Base-by-base conservation (phyloP, 37 sponge, comb jelly and placozoan genomes). In the Haliclona indistincta region DNA sequence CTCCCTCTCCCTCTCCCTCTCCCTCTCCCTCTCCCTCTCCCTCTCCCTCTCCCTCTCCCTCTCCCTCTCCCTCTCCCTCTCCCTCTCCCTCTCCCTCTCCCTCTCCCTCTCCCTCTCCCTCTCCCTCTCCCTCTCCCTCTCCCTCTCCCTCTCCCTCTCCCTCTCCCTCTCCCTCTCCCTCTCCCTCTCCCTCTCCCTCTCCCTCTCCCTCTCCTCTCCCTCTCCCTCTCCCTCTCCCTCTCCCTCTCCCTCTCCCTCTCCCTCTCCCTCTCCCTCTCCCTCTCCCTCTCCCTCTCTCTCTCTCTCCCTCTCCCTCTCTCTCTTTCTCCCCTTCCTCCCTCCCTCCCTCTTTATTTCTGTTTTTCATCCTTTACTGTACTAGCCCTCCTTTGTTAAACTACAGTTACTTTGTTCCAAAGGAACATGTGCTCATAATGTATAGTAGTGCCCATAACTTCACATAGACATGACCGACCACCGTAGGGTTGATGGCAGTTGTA, bases 371-470 rank as follows among this genome's bases (percentile, higher is more conserved):
- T 10, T n/a, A 10, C n/a, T 13, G 28, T 8, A 61, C 63, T 61
- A 13, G 17, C 17, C 15, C 26, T 25, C 28, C 26, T n/a, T 10
- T 7, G 7, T 32, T 37, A 38, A 29, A 32, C 40, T 65, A 32
- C 32, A 65, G 10, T 65, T n/a, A 10, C 20, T 32, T 30, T 36
- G 20, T 26, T 32, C 3, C 22, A 32, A 38, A 4, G 68, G 3
- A 28, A 15, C n/a, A 38, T 20, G 34, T 41, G 25, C 17, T 68
- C 25, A n/a, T 4, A 13, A 38, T 68, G 68, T 68, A 23, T 68
- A 33, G 73, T 30, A 30, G 73, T 29, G 33, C 22, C 58, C 34
- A 65, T 65, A 65, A 65, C 29, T 29, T 65, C 47, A 55, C 51
- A 55, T n/a, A 28, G 55, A n/a, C 5, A 36, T 60, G 10, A 26